A percentile compares a stretch with the other conserved stretches of the same genome.
phyloP scores from a whole-genome alignment of 2,113 vertebrate species.

The Dolichotis patagonum region DNA sequence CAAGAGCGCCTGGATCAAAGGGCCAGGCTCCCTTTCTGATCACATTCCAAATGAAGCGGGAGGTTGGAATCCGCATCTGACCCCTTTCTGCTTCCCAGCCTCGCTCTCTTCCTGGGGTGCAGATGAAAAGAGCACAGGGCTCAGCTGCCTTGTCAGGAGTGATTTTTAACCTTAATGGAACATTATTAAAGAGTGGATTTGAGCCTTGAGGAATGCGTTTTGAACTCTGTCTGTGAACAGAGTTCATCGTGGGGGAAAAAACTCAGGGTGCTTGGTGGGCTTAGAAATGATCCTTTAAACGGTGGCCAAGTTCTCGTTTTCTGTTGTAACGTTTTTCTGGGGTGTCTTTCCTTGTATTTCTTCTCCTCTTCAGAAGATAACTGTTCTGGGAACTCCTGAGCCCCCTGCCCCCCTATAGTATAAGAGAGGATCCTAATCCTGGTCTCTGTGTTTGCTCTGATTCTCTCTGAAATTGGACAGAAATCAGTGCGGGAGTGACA shows the following conservation, averaged over 20 bases:
- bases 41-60: constrained; percentile 78
- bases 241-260: neutral
- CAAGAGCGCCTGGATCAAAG: constrained; percentile 76
- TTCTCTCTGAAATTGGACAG: neutral
- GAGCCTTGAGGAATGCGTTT: constrained; percentile 71
- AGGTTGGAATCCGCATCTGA: constrained; percentile 75
- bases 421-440: neutral
- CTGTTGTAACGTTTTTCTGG: neutral
- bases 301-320: neutral
- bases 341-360: neutral
- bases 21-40: constrained; percentile 69
- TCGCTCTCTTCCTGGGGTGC: constrained; percentile 65
- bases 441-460: neutral
- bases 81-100: constrained; percentile 71
- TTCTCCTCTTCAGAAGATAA: neutral
- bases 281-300: neutral
- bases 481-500: rapidly evolving
- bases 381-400: neutral
- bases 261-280: neutral
- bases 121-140: constrained; percentile 78
- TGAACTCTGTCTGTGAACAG: constrained; percentile 69
- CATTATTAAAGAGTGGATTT: constrained; percentile 76
- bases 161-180: constrained; percentile 74
- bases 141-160: constrained; percentile 64
- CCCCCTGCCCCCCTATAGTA: neutral